phyloP scores from a whole-genome alignment of 2,113 vertebrate genomes.

The Athene noctua region DNA sequence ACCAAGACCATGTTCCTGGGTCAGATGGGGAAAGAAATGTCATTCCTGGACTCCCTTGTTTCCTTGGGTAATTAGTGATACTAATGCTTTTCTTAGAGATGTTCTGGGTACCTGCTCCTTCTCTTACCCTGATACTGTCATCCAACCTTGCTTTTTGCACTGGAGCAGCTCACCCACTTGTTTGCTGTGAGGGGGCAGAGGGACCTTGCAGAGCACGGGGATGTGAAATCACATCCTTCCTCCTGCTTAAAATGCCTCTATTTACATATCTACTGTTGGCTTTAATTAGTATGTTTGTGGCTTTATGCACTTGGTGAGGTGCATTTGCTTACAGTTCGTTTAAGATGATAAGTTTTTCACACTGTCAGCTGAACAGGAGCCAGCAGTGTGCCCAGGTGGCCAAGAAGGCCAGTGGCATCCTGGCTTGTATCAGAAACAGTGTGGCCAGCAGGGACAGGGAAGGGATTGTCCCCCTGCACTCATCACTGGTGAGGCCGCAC shows the following conservation, averaged over 20 bases:
- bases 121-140: background rate
- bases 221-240: background rate
- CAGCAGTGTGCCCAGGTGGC: background rate
- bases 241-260: background rate
- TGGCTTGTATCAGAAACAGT: background rate
- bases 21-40: background rate
- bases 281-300: background rate
- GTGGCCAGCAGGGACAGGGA: background rate
- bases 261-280: background rate
- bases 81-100: background rate
- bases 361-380: background rate
- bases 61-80: background rate
- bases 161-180: background rate
- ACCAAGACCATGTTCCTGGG: background rate
- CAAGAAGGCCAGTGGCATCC: background rate
- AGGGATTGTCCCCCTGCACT: fast-evolving
- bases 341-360: background rate
- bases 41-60: background rate
- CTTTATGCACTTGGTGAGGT: background rate
- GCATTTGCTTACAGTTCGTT: background rate
- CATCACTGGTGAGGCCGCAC: fast-evolving
- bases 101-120: background rate
- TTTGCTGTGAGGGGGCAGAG: background rate
- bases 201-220: background rate
- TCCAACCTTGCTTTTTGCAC: background rate